A percentile compares a stretch with the other conserved stretches of the same genome.
Conservation (phyloP, 2,797 vertebrate species). For the Lacerta bilineata region DNA sequence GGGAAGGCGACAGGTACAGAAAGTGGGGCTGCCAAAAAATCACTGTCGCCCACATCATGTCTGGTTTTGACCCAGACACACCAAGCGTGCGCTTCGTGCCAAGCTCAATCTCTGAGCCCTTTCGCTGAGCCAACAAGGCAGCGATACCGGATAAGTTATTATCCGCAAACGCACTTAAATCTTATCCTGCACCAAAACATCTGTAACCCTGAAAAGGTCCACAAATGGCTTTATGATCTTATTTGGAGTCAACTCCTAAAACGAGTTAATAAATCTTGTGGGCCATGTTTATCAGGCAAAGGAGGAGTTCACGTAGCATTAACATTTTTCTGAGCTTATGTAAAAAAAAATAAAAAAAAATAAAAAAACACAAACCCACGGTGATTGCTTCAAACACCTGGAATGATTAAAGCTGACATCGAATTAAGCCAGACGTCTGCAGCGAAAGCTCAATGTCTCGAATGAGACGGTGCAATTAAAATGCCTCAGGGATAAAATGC, state of each 20-base stretch:
- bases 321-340: constrained; percentile 30
- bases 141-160: constrained; percentile 49
- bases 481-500: neutral
- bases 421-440: constrained; percentile 27
- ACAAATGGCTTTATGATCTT: neutral
- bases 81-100: constrained; percentile 41
- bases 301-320: constrained; percentile 29
- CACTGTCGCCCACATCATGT: neutral
- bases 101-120: constrained; percentile 45
- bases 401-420: constrained; percentile 1
- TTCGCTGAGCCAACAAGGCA: constrained; percentile 54
- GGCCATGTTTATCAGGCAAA: neutral
- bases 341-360: constrained; percentile 12
- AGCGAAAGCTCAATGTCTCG: constrained; percentile 12
- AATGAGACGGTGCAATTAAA: constrained; percentile 1
- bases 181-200: constrained; percentile 31
- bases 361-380: no score
- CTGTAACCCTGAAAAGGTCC: neutral
- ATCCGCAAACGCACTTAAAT: constrained; percentile 8
- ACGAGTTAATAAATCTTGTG: neutral
- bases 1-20: neutral
- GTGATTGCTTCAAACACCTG: constrained; percentile 34
- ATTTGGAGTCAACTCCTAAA: neutral
- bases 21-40: neutral
- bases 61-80: neutral